phyloP scores from a whole-genome alignment of 37 sponge, comb jelly and placozoan species.

The Amphimedon queenslandica region DNA sequence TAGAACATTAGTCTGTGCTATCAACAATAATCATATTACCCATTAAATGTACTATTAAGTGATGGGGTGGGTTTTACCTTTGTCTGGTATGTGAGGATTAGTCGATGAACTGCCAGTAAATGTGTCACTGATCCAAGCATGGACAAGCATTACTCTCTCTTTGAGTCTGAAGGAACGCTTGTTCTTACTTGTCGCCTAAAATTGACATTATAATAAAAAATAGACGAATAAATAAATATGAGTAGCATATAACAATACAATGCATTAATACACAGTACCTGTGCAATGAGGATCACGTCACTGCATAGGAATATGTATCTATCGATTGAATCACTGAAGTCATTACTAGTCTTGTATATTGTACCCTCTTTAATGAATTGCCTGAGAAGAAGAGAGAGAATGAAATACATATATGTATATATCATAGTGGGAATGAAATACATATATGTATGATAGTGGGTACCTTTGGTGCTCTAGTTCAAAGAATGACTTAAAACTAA shows the following conservation, averaged over 20 bases:
- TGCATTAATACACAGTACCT: conserved; percentile 22
- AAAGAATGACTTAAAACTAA: conserved; percentile 39
- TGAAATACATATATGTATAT: background rate
- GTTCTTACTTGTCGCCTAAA: conserved; percentile 34
- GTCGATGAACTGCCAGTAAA: conserved; percentile 11
- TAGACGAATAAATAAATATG: background rate
- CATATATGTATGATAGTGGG: background rate
- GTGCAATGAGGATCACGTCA: conserved; percentile 73
- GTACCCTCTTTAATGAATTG: conserved; percentile 49
- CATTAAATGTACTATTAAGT: too few relatives aligned
- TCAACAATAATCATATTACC: too few relatives aligned
- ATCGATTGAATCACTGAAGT: conserved; percentile 57
- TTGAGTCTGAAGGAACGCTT: conserved; percentile 60
- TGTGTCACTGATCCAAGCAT: conserved; percentile 77
- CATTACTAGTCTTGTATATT: conserved; percentile 25
- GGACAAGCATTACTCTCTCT: conserved; percentile 61
- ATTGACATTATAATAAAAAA: conserved; percentile 1
- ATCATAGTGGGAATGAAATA: background rate
- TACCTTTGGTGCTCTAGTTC: conserved; percentile 60
- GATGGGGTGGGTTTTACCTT: background rate
- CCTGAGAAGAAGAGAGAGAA: conserved; percentile 3
- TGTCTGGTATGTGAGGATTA: conserved; percentile 6
- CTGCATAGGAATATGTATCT: conserved; percentile 69
- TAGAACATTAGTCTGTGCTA: too few relatives aligned
- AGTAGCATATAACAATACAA: background rate